Conservation (phyloP, 2,113 vertebrate genomes). For the Orientallactaga bullata region DNA sequence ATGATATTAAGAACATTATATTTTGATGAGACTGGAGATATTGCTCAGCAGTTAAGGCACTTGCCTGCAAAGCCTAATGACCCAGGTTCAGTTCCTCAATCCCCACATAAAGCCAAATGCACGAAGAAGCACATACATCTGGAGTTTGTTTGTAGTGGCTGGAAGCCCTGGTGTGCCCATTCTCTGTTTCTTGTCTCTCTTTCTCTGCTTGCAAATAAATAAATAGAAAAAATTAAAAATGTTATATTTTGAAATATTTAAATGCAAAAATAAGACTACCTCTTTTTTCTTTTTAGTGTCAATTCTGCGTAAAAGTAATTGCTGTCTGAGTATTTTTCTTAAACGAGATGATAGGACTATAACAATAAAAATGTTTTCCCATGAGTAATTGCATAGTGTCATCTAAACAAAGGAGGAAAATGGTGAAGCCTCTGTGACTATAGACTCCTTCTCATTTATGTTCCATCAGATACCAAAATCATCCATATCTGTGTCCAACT, state of each 20-base stretch:
- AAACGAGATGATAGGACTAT: neutral
- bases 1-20: neutral
- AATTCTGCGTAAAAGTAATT: constrained; percentile 34
- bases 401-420: constrained; percentile 53
- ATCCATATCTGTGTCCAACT: constrained; percentile 24
- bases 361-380: constrained; percentile 45
- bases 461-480: constrained; percentile 63
- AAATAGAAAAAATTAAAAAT: too few species aligned
- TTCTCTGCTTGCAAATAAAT: too few species aligned
- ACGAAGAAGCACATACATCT: too few species aligned
- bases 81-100: too few species aligned
- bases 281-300: constrained; percentile 53
- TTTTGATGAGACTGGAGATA: too few species aligned
- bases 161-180: too few species aligned
- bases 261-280: constrained; percentile 44
- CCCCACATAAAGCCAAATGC: too few species aligned
- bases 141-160: too few species aligned
- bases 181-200: too few species aligned
- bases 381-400: constrained; percentile 41
- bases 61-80: too few species aligned
- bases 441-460: constrained; percentile 14
- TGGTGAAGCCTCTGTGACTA: constrained; percentile 37
- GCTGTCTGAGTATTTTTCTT: constrained; percentile 10
- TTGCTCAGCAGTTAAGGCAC: too few species aligned
- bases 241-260: constrained; percentile 53